Conservation (phyloP, 2,113 vertebrate species). For the Petaurus breviceps region DNA sequence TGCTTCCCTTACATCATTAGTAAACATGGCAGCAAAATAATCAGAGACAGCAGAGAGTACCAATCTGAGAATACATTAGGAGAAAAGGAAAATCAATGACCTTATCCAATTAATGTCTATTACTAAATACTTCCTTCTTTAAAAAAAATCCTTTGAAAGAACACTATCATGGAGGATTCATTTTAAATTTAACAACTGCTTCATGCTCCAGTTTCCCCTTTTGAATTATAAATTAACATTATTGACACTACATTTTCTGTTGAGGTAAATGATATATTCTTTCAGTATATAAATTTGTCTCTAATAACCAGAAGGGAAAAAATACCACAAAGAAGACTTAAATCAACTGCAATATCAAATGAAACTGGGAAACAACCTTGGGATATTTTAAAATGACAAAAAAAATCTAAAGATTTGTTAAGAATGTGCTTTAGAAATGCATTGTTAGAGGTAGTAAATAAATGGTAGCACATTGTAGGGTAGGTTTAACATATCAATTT, state of each 20-base stretch:
- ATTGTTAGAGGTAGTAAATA: constrained; percentile 6
- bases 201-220: constrained; percentile 64
- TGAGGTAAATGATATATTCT: constrained; percentile 70
- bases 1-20: constrained; percentile 96
- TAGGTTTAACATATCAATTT: constrained; percentile 30
- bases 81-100: constrained; percentile 49
- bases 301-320: constrained; percentile 51
- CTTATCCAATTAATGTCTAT: constrained; percentile 55
- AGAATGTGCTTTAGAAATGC: neutral
- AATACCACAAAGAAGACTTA: constrained; percentile 40
- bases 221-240: constrained; percentile 77
- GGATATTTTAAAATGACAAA: constrained; percentile 30
- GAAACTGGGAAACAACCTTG: constrained; percentile 52
- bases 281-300: constrained; percentile 68
- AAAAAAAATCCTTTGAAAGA: constrained; percentile 39
- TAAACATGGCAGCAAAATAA: constrained; percentile 99
- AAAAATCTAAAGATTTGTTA: neutral
- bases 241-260: constrained; percentile 66
- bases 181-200: constrained; percentile 70
- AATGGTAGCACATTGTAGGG: constrained; percentile 16
- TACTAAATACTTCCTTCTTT: constrained; percentile 69
- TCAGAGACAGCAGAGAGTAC: constrained; percentile 98
- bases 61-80: constrained; percentile 83
- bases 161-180: constrained; percentile 56
- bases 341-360: constrained; percentile 11